phyloP scores from a whole-genome alignment of 2,888 invertebrate genomes.

The Helleia helle region DNA sequence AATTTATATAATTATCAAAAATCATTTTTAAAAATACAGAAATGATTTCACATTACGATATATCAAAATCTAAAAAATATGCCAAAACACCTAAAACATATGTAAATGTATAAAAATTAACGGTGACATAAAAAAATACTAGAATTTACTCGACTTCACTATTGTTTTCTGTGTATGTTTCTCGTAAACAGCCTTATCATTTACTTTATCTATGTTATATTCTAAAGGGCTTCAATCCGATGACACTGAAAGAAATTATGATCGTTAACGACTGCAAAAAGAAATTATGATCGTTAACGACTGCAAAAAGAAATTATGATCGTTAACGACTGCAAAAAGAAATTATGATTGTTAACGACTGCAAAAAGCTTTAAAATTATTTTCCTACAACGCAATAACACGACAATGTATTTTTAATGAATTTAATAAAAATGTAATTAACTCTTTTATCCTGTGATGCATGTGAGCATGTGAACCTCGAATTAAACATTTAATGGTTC shows the following conservation, averaged over 20 bases:
- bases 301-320: conserved; percentile 9
- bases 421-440: no score
- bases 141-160: conserved; percentile 47
- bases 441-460: no score
- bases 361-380: no score
- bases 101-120: conserved; percentile 65
- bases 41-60: conserved; percentile 62
- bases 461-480: no score
- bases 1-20: conserved; percentile 65
- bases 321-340: no score
- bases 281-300: conserved; percentile 15
- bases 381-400: no score
- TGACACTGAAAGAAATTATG: conserved; percentile 1
- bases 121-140: conserved; percentile 55
- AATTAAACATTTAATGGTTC: no score
- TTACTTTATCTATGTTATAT: conserved; percentile 9
- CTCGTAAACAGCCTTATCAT: conserved; percentile 8
- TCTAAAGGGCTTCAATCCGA: neutral
- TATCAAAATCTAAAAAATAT: conserved; percentile 64
- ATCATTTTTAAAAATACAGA: conserved; percentile 57
- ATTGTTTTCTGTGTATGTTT: conserved; percentile 29
- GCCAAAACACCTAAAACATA: conserved; percentile 63
- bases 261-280: no score
- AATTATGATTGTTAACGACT: conserved; percentile 17
- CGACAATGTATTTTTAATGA: no score